These are phyloP conservation scores for Hydrochoerus hydrochaeris DNA, from an alignment of 2,113 vertebrate genomes.

Conservation along the genomic window DNA sequence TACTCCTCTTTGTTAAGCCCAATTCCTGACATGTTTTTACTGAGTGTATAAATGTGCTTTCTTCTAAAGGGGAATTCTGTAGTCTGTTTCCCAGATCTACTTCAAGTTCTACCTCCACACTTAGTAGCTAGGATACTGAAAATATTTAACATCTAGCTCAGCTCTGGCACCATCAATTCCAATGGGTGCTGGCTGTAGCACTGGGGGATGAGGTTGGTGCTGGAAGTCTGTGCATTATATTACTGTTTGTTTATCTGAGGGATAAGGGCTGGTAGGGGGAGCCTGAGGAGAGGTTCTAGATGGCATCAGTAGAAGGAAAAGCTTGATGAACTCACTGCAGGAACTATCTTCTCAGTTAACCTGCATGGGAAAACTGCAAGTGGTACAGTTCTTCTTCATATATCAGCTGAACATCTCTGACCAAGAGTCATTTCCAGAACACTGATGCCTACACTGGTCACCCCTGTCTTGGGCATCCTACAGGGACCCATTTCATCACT, in stretches of 20 bases:
- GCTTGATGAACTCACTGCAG: not conserved
- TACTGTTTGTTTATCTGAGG: not conserved
- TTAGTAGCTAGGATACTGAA: not conserved
- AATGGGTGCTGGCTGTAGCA: not conserved
- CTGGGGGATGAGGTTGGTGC: not conserved
- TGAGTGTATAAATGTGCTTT: not conserved
- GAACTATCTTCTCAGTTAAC: not conserved
- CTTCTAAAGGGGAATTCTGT: not conserved
- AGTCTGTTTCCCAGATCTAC: not conserved
- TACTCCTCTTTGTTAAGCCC: not conserved
- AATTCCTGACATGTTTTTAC: not conserved
- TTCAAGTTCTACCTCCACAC: not conserved
- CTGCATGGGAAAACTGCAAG: not conserved
- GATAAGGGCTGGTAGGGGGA: not conserved
- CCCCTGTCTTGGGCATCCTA: not conserved
- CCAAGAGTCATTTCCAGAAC: not conserved
- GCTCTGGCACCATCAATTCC: not conserved
- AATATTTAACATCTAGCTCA: not conserved
- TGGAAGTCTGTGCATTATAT: not conserved
- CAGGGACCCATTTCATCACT: not conserved
- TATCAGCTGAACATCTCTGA: not conserved
- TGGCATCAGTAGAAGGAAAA: not conserved
- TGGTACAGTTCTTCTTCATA: not conserved
- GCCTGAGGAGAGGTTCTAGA: not conserved
- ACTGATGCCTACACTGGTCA: not conserved